A percentile compares a stretch with the other conserved stretches of the same genome.
Conservation (phyloP, 2,888 invertebrate genomes). For the Tortricodes alternella region DNA sequence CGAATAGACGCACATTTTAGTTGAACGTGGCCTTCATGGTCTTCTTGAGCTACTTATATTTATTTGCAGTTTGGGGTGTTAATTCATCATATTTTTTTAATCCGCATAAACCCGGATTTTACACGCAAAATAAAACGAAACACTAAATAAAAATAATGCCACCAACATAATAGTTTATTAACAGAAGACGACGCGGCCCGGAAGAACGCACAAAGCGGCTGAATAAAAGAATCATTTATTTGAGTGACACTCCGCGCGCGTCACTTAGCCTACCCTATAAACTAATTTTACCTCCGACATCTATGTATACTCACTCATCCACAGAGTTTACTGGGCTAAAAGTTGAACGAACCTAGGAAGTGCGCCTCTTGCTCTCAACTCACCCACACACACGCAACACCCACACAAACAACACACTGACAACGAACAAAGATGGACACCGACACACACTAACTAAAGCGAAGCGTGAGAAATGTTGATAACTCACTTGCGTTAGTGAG, state of each 20-base stretch:
- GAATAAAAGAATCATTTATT: slow-evolving; percentile 31
- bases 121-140: slow-evolving; percentile 15
- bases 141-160: background rate
- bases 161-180: too few relatives aligned
- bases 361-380: slow-evolving; percentile 71
- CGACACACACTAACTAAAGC: slow-evolving; percentile 63
- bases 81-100: too few relatives aligned
- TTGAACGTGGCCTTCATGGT: too few relatives aligned
- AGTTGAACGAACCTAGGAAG: slow-evolving; percentile 80
- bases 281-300: slow-evolving; percentile 44
- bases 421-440: slow-evolving; percentile 58
- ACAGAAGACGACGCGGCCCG: too few relatives aligned
- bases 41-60: too few relatives aligned
- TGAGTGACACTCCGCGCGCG: slow-evolving; percentile 9
- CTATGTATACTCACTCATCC: slow-evolving; percentile 58
- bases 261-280: slow-evolving; percentile 26
- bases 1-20: too few relatives aligned
- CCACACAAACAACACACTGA: slow-evolving; percentile 46
- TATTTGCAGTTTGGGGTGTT: too few relatives aligned
- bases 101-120: too few relatives aligned
- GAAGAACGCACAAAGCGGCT: slow-evolving; percentile 1
- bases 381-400: slow-evolving; percentile 59
- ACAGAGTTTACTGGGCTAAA: slow-evolving; percentile 82
- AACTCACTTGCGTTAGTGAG: slow-evolving; percentile 77
- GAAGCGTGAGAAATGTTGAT: slow-evolving; percentile 81